Evolutionary conservation across 2,113 vertebrate genomes (phyloP).

Genomic region (Neomonachus schauinslandi): DNA sequence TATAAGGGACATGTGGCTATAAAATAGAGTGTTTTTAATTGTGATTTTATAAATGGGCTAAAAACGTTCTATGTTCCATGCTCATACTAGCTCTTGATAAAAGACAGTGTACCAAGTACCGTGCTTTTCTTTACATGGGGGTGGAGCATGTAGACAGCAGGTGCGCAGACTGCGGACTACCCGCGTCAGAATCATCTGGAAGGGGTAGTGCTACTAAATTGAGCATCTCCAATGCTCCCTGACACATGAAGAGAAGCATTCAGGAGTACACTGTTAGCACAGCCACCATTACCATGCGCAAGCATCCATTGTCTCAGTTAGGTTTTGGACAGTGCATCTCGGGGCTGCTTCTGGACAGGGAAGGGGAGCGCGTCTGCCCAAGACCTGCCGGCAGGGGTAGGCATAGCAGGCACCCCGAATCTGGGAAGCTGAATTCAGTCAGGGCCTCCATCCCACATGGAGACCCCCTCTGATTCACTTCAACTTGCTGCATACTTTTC

Average conservation of each 20-base stretch:
- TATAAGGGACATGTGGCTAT: not conserved
- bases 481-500: not conserved
- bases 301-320: not conserved
- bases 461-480: not conserved
- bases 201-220: not conserved
- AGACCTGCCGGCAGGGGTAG: not conserved
- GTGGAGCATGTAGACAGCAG: not conserved
- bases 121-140: not conserved
- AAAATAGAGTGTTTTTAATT: not conserved
- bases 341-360: not conserved
- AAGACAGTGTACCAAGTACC: not conserved
- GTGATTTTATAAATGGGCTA: not conserved
- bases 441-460: not conserved
- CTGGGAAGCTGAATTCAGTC: not conserved
- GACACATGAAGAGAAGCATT: not conserved
- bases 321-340: not conserved
- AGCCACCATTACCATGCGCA: not conserved
- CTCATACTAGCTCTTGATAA: not conserved
- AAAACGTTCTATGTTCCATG: not conserved
- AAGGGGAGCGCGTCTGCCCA: not conserved
- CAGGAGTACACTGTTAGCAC: not conserved
- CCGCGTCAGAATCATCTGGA: not conserved
- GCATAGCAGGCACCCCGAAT: not conserved
- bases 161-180: not conserved
- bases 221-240: not conserved